Conservation (phyloP, 2,888 invertebrate species). For the Chrysotoxum bicinctum region DNA sequence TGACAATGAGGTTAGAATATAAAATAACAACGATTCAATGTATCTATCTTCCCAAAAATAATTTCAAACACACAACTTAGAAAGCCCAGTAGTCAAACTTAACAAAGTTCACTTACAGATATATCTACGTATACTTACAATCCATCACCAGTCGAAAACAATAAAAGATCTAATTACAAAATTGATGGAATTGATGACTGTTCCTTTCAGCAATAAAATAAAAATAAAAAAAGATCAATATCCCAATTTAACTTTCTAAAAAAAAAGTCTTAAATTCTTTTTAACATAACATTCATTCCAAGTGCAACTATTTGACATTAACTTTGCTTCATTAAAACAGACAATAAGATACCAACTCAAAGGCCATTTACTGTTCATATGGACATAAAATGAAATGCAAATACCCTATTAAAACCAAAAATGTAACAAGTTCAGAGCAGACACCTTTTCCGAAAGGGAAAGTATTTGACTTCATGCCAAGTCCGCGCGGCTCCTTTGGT, state of each 20-base stretch:
- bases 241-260: slow-evolving; percentile 40
- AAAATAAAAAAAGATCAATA: background rate
- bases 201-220: slow-evolving; percentile 1
- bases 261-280: slow-evolving; percentile 27
- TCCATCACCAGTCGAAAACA: slow-evolving; percentile 15
- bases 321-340: background rate
- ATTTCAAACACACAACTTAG: too few species aligned
- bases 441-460: slow-evolving; percentile 64
- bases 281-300: slow-evolving; percentile 15
- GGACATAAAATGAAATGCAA: slow-evolving; percentile 50
- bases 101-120: background rate
- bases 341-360: slow-evolving; percentile 5
- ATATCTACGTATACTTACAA: background rate
- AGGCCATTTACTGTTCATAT: slow-evolving; percentile 45
- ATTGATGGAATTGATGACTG: slow-evolving; percentile 27
- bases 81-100: background rate
- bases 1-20: too few species aligned
- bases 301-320: slow-evolving; percentile 24
- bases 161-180: slow-evolving; percentile 12
- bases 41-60: too few species aligned
- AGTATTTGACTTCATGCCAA: slow-evolving; percentile 28
- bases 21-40: too few species aligned
- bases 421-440: slow-evolving; percentile 47
- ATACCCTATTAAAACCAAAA: slow-evolving; percentile 46
- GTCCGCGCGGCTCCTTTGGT: slow-evolving; percentile 54